Base-by-base conservation (phyloP, 1,140 invertebrate genomes). In the Drosophila pruinosa region DNA sequence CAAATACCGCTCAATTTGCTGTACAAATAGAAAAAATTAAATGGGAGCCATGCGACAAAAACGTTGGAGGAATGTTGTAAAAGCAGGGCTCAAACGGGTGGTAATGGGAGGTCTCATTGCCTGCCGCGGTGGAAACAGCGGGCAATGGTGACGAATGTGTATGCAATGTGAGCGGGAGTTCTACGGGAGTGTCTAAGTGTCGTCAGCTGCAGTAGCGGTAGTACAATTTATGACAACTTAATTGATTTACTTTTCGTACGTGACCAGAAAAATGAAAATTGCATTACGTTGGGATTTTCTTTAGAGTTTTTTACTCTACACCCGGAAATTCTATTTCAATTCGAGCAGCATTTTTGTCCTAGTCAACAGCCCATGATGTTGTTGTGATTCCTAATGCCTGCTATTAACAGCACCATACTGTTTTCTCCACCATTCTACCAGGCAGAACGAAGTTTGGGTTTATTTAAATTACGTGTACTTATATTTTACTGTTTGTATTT, bases 201-300 rank as follows among this genome's bases (percentile, higher is more conserved):
- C 75, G 80, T 53, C 69, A 69, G 73, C 80, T 86, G 80, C 64
- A 73, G 68, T 83, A 76, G 80, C 72, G 79, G 67, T 77, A 71
- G 77, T 79, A 89, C 82, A 88, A 88, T 88, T 88, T 88, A 88
- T 88, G 83, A 88, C 83, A 88, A 88, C 83, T 88, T 88, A 88
- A 88, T 88, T 88, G 83, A 88, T 88, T 88, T 88, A 89, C 83
- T 88, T 89, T 88, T 76, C 83, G 83, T 88, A 88, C 83, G 83
- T 88, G 83, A 88, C 83, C 83, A 89, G 83, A 88, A 88, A 88
- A 88, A 89, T 88, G 83, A 88, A 88, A 89, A 89, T 88, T 88
- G 83, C 85, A 89, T 88, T 88, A 88, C 79, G 83, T 72, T 77
- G 79, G 78, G 82, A 89, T 89, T 88, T 88, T 83, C 79, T 64